Base-by-base conservation (phyloP, 2,888 invertebrate species). In the Tiliacea aurago region DNA sequence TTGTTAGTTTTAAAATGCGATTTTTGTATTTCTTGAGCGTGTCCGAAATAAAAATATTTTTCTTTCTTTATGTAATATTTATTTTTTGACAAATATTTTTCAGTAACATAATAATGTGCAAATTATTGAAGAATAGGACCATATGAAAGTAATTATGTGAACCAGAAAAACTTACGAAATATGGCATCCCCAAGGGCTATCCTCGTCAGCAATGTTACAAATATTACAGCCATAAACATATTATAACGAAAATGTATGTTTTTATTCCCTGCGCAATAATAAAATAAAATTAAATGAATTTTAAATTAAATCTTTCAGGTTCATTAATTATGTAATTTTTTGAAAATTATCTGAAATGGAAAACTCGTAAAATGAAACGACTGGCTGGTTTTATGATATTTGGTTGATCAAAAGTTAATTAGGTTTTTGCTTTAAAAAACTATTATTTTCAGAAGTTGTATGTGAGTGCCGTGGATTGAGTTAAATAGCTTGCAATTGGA, bases 161-260 rank as follows among this genome's bases (percentile, higher is more conserved):
- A 64, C 15, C 7, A 20, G 18, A 4, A 45, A 62, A 93, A 94
- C 95, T 94, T 89, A 95, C 95, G 87, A 63, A 87, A 84, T 69
- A 81, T 76, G 15, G 85, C 49, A 41, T 81, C 78, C 67, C 87
- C 88, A 67, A 84, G 78, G 53, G 90, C 86, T 82, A 92, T 81
- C 71, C 74, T 86, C 86, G 88, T 86, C 81, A 93, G 65, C 84
- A 93, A 86, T 81, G 86, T 86, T 81, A 94, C 81, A 85, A 92
- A 90, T 90, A 88, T 89, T 86, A 91, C 86, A 84, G 84, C 78
- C 81, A 88, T 87, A 78, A 89, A 89, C 94, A 94, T 95, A 84
- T 86, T 92, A 81, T 87, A 85, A 84, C 65, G 18, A 78, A 80
- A 81, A 71, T 84, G 66, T 83, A 83, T 80, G 87, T 80, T 78